Conservation (phyloP, 2,113 vertebrate genomes). For the Channa argus region DNA sequence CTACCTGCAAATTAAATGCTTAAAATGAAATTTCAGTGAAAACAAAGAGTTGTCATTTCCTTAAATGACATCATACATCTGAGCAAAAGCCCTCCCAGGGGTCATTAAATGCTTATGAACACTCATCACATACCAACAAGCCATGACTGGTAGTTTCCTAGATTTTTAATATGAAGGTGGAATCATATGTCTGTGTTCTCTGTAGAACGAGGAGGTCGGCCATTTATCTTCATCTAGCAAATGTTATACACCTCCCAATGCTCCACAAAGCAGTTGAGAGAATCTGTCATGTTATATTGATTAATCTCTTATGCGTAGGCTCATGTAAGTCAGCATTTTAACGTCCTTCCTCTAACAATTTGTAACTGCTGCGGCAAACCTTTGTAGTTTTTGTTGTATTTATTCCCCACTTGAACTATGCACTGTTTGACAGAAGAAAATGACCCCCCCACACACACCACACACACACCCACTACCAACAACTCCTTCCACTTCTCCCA, state of each 20-base stretch:
- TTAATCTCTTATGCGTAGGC: constrained; percentile 30
- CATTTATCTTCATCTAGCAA: neutral
- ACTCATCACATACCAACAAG: constrained; percentile 48
- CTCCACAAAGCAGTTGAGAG: neutral
- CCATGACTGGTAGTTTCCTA: constrained; percentile 42
- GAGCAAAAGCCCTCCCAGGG: constrained; percentile 16
- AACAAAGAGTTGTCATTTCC: constrained; percentile 12
- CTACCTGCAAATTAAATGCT: constrained; percentile 28
- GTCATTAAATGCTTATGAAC: constrained; percentile 17
- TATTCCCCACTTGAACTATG: constrained; percentile 64
- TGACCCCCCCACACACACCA: constrained; percentile 30
- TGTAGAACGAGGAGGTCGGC: too few relatives aligned
- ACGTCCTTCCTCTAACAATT: constrained; percentile 55
- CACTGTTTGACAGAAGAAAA: constrained; percentile 71
- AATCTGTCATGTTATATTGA: neutral
- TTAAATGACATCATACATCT: neutral
- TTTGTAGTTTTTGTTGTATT: constrained; percentile 63
- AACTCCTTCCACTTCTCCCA: constrained; percentile 32
- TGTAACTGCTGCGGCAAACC: constrained; percentile 44
- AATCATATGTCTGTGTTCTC: neutral
- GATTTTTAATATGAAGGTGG: constrained; percentile 42
- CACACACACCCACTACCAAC: neutral
- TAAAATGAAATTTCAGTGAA: neutral
- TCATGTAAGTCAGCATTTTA: constrained; percentile 54
- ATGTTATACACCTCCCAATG: neutral